phyloP scores from a whole-genome alignment of 2,113 vertebrate genomes.

The Numenius arquata region DNA sequence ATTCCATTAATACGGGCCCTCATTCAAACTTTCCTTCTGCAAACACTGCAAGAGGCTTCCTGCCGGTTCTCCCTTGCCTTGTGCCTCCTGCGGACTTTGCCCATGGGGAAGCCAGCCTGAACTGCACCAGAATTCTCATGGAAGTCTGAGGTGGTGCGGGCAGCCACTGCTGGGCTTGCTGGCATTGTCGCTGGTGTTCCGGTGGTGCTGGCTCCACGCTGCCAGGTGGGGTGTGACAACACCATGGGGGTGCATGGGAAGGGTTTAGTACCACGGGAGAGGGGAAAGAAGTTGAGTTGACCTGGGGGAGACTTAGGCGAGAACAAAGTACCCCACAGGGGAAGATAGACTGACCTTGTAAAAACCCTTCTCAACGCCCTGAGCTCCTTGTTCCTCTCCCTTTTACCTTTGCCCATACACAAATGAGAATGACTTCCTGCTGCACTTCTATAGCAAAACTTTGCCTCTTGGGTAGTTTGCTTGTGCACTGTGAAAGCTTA shows the following conservation, averaged over 20 bases:
- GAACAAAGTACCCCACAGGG: neutral
- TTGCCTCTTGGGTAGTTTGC: neutral
- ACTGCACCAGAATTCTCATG: rapidly evolving
- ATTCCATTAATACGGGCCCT: neutral
- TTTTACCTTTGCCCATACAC: neutral
- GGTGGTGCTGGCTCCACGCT: rapidly evolving
- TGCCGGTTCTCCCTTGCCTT: rapidly evolving
- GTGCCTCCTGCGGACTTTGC: neutral
- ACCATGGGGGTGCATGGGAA: rapidly evolving
- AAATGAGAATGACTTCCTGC: neutral
- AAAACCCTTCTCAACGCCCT: neutral
- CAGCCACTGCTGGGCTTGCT: neutral
- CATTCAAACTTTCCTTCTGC: neutral
- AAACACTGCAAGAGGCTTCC: neutral
- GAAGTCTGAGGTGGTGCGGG: rapidly evolving
- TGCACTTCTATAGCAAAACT: neutral
- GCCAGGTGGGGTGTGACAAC: neutral
- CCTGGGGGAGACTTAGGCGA: neutral
- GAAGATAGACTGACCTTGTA: neutral
- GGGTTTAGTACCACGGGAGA: neutral
- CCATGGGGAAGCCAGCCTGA: neutral
- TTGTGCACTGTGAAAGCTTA: neutral
- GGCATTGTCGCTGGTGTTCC: neutral
- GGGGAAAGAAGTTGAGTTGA: neutral
- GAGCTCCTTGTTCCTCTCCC: neutral